Base-by-base conservation (phyloP, 1,140 invertebrate species). In the Nasonia longicornis region DNA sequence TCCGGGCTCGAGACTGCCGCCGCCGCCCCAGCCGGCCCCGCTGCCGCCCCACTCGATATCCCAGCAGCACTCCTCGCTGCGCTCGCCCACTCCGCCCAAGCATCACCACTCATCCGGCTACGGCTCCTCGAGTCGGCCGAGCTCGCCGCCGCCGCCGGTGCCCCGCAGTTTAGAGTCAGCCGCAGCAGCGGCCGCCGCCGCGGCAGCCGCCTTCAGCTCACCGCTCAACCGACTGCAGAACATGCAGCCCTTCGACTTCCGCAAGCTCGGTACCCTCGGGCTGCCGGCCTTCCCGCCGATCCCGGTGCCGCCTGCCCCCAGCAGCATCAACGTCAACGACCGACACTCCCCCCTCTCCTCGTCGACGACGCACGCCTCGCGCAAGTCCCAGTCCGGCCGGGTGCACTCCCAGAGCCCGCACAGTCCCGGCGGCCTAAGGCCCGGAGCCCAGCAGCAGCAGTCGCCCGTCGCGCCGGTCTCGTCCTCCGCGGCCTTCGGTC, bases 211-310 rank as follows among this genome's bases (percentile, higher is more conserved):
- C 42, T 92, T 72, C 52, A 92, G 92, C 84, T 97, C 96, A 8
- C 96, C 97, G 1, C 91, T 98, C 48, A 97, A 96, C 88, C 93
- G 96, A 86, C 91, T 98, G 31, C 96, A 98, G 90, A 98, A 95
- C 85, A 98, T 98, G 97, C 96, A 98, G 88, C 97, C 97, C 2
- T 98, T 97, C 88, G 97, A 98, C 88, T 98, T 96, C 87, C 93
- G 96, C 26, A 96, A 97, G 87, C 92, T 96, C 66, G 92, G 93
- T 75, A 91, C 92, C 69, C 89, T 93, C 58, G 91, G 93, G 7
- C 83, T 95, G 64, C 92, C 94, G 20, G 92, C 92, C 70, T 94
- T 94, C 83, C 89, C 95, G 70, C 93, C 93, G 20, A 89, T 94
- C 12, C 93, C 93, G 52, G 93, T 93, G 4, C 93, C 92, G 35